phyloP scores from a whole-genome alignment of 2,888 invertebrate species.

The Archips crataeganus region DNA sequence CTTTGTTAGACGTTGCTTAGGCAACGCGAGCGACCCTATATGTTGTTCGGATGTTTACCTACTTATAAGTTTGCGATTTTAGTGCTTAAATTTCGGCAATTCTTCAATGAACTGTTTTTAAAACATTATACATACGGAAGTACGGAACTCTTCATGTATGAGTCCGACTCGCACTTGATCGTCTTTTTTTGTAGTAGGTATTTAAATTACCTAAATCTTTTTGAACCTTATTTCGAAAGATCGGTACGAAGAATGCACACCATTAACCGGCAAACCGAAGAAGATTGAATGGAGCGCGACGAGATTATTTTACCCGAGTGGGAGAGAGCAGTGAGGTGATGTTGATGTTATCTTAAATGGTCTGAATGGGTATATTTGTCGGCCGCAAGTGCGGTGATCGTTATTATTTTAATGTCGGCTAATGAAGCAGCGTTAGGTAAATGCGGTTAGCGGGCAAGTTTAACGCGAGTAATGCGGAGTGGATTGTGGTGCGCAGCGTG shows the following conservation, averaged over 20 bases:
- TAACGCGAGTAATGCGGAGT: slow-evolving; percentile 67
- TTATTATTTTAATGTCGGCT: slow-evolving; percentile 74
- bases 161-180: no score
- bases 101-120: no score
- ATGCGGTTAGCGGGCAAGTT: slow-evolving; percentile 66
- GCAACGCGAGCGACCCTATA: no score
- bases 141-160: no score
- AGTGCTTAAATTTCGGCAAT: no score
- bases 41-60: no score
- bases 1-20: no score
- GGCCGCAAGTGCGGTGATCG: slow-evolving; percentile 57
- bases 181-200: no score
- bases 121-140: no score
- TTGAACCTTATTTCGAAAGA: slow-evolving; percentile 22
- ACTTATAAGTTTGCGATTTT: no score
- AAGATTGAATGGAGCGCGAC: slow-evolving; percentile 50
- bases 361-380: slow-evolving; percentile 54
- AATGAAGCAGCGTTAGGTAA: slow-evolving; percentile 69
- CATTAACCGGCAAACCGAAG: slow-evolving; percentile 37
- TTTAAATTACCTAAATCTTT: slow-evolving; percentile 8
- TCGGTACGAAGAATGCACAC: slow-evolving; percentile 42
- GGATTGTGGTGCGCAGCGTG: slow-evolving; percentile 70
- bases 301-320: slow-evolving; percentile 52
- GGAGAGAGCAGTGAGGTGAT: slow-evolving; percentile 42
- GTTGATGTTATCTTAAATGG: slow-evolving; percentile 50